Conservation (phyloP, 2,113 vertebrate species). For the Tychaedon coryphoeus region DNA sequence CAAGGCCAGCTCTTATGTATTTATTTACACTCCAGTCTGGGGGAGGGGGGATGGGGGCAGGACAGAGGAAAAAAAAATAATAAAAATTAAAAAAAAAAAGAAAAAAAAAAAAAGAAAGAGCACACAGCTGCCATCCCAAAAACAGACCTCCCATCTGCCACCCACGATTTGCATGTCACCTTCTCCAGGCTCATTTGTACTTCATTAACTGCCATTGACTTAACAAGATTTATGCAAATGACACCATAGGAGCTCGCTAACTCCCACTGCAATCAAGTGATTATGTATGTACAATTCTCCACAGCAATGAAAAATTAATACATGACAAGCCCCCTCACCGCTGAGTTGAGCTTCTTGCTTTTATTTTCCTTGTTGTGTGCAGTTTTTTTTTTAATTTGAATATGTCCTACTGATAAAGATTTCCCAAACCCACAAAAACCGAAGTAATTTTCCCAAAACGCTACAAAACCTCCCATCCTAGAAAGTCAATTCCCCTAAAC, state of each 20-base stretch:
- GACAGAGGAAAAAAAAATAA: neutral
- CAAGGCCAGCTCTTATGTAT: neutral
- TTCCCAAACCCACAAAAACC: neutral
- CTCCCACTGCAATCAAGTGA: conserved; percentile 86
- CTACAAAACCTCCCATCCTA: neutral
- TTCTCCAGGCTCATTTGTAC: conserved; percentile 89
- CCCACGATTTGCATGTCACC: conserved; percentile 85
- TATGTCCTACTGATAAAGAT: conserved; percentile 7
- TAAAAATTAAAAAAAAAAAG: neutral
- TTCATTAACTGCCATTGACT: conserved; percentile 91
- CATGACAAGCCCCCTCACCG: conserved; percentile 76
- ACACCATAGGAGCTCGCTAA: conserved; percentile 79
- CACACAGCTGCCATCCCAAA: conserved; percentile 81
- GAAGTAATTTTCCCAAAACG: neutral
- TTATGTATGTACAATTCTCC: conserved; percentile 84
- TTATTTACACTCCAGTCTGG: conserved; percentile 45
- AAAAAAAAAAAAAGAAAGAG: neutral
- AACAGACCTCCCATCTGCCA: conserved; percentile 90
- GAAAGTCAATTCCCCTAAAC: neutral
- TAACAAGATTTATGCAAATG: conserved; percentile 91
- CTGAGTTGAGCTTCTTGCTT: conserved; percentile 67
- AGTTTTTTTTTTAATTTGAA: neutral
- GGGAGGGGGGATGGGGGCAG: neutral
- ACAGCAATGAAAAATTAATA: conserved; percentile 85
- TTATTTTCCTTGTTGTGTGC: conserved; percentile 68